These are phyloP conservation scores for Musca vetustissima DNA, from an alignment of 1,140 invertebrate species.

Conservation along the genomic window DNA sequence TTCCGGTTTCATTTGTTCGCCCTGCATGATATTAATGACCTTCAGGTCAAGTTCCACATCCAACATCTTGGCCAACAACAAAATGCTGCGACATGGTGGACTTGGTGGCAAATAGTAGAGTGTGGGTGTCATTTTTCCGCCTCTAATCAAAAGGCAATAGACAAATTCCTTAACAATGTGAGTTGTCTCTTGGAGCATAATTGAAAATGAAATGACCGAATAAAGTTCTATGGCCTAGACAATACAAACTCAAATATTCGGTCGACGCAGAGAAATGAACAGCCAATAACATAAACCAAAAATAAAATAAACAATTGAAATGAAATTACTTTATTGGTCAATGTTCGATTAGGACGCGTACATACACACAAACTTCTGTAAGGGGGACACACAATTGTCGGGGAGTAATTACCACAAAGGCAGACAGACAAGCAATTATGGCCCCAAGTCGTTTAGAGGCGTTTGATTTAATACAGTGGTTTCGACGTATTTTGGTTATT, in stretches of 20 bases:
- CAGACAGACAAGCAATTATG: too few relatives aligned
- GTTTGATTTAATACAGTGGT: too few relatives aligned
- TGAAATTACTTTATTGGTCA: too few relatives aligned
- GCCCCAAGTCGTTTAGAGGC: too few relatives aligned
- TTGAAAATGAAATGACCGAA: conserved; percentile 8
- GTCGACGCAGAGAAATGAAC: background rate
- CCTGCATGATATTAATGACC: conserved; percentile 57
- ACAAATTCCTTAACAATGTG: conserved; percentile 55
- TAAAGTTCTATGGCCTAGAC: background rate
- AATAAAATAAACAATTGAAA: too few relatives aligned
- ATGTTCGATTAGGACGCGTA: too few relatives aligned
- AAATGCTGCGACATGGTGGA: conserved; percentile 60
- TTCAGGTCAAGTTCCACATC: conserved; percentile 60
- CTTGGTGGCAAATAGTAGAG: conserved; percentile 62
- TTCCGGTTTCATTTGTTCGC: conserved; percentile 60
- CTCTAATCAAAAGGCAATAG: conserved; percentile 53
- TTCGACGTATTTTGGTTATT: too few relatives aligned
- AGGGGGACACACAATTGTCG: too few relatives aligned
- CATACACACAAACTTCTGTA: too few relatives aligned
- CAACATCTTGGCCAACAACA: conserved; percentile 60
- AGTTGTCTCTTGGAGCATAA: conserved; percentile 28
- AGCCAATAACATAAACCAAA: background rate
- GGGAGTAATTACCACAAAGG: too few relatives aligned
- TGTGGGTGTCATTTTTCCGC: conserved; percentile 59
- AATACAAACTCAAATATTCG: background rate